Percentiles rank a stretch among this genome's conserved stretches.
These are phyloP conservation scores for Drosophila cardini DNA, from an alignment of 1,140 invertebrate species.

Conservation along the genomic window DNA sequence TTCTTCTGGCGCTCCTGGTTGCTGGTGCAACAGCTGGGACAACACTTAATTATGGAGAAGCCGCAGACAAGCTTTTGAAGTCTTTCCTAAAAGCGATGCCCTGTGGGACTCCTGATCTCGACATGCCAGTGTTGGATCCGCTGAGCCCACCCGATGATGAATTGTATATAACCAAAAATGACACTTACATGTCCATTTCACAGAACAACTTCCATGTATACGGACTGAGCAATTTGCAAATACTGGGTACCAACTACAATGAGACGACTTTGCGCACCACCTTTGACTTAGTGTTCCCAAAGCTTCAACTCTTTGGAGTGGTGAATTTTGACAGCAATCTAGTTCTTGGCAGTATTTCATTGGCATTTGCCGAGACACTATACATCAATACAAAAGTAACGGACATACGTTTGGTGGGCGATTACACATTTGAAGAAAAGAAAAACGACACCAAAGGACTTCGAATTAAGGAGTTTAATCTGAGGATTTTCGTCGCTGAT, in stretches of 20 bases:
- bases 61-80: neutral
- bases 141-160: neutral
- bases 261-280: too few relatives aligned
- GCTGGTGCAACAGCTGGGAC: neutral
- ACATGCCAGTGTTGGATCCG: neutral
- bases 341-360: too few relatives aligned
- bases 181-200: too few relatives aligned
- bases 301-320: too few relatives aligned
- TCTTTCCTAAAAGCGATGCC: neutral
- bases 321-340: too few relatives aligned
- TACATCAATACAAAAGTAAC: too few relatives aligned
- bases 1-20: neutral
- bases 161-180: too few relatives aligned
- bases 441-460: neutral
- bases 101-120: neutral
- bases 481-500: neutral
- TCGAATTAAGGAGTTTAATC: neutral
- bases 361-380: too few relatives aligned
- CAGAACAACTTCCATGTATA: neutral
- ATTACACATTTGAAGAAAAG: neutral
- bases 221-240: neutral
- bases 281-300: too few relatives aligned
- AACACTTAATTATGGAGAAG: neutral
- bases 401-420: neutral
- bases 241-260: too few relatives aligned